These are phyloP conservation scores for Xiphophorus couchianus DNA, from an alignment of 2,113 vertebrate species.

Conservation along the genomic window DNA sequence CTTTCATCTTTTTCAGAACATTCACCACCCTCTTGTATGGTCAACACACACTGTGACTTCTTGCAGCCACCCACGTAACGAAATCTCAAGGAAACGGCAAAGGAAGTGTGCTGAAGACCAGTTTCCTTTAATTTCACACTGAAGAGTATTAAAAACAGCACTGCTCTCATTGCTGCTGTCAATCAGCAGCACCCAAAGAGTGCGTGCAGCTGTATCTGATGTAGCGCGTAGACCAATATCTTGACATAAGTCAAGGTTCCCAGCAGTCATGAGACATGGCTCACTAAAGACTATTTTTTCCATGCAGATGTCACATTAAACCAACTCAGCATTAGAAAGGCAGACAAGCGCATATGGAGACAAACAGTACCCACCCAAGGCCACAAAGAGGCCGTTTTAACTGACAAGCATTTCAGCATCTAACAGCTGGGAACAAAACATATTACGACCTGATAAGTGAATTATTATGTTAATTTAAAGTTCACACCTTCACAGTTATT, in stretches of 20 bases:
- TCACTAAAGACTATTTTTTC: constrained; percentile 11
- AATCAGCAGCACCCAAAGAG: constrained; percentile 15
- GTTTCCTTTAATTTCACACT: constrained; percentile 72
- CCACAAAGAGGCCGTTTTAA: constrained; percentile 23
- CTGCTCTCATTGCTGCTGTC: constrained; percentile 32
- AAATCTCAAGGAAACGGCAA: constrained; percentile 72
- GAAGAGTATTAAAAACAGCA: constrained; percentile 31
- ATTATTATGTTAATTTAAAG: not conserved
- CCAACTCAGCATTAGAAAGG: not conserved
- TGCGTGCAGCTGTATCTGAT: constrained; percentile 9
- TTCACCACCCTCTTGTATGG: not conserved
- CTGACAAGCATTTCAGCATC: constrained; percentile 17
- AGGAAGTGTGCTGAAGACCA: constrained; percentile 73
- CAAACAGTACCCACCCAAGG: constrained; percentile 24
- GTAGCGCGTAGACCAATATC: constrained; percentile 20
- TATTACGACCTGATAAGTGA: not conserved
- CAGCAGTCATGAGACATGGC: constrained; percentile 18
- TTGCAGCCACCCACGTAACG: constrained; percentile 44
- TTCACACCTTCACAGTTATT: not conserved
- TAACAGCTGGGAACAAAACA: constrained; percentile 27
- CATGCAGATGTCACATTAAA: constrained; percentile 15
- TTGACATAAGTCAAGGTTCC: constrained; percentile 13
- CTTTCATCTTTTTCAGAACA: not conserved
- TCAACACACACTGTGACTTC: constrained; percentile 25
- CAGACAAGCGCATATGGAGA: constrained; percentile 18